Conservation (phyloP, 2,113 vertebrate species). For the Anguilla japonica region DNA sequence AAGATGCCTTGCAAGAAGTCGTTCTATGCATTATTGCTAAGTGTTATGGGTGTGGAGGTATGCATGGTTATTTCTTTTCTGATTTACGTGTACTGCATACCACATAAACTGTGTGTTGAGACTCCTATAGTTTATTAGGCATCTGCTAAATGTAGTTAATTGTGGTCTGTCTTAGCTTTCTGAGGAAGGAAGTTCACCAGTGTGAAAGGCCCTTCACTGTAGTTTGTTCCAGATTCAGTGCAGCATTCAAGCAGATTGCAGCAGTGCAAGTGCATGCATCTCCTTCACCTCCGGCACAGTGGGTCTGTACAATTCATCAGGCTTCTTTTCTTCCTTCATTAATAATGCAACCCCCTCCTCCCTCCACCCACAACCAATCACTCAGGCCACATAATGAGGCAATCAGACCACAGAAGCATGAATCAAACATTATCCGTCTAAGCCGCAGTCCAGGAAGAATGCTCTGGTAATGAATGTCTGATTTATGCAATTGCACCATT, state of each 20-base stretch:
- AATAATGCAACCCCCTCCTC: slow-evolving; percentile 64
- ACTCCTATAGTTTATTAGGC: not conserved
- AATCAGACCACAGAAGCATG: slow-evolving; percentile 52
- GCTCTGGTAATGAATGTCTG: slow-evolving; percentile 42
- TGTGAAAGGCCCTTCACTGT: not conserved
- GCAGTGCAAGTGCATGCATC: not conserved
- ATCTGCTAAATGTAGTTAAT: not conserved
- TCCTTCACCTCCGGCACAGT: slow-evolving; percentile 40
- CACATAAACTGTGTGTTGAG: not conserved
- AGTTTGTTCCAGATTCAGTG: not conserved
- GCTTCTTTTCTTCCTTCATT: slow-evolving; percentile 55
- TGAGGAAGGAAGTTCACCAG: not conserved
- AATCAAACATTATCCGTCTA: slow-evolving; percentile 56
- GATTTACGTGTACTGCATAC: not conserved
- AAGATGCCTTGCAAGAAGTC: too few relatives aligned
- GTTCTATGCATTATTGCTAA: too few relatives aligned
- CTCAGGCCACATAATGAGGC: slow-evolving; percentile 71
- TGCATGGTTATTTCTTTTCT: too few relatives aligned
- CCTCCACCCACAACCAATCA: slow-evolving; percentile 62
- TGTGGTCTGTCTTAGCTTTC: not conserved
- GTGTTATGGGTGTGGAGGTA: too few relatives aligned
- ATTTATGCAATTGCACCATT: slow-evolving; percentile 56
- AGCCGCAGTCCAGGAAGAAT: slow-evolving; percentile 52
- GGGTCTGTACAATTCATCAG: slow-evolving; percentile 73
- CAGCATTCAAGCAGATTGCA: not conserved